Conservation (phyloP, 2,888 invertebrate genomes). For the Apocheima hispidaria region DNA sequence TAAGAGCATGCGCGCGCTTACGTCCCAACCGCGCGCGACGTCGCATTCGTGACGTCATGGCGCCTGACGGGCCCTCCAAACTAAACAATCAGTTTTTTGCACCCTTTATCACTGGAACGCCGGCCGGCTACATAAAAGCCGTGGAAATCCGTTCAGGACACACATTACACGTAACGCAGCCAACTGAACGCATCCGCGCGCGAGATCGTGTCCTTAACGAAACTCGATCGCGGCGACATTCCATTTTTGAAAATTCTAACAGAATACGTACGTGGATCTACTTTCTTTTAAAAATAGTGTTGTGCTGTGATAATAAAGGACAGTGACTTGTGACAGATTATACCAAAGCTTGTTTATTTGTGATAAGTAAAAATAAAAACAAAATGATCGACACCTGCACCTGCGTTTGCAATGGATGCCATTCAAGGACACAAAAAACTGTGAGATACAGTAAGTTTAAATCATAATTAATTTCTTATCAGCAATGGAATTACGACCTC, state of each 20-base stretch:
- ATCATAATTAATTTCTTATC: conserved; percentile 19
- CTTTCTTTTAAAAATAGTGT: conserved; percentile 46
- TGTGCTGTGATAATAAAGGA: conserved; percentile 59
- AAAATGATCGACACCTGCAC: conserved; percentile 65
- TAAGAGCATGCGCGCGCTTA: conserved; percentile 73
- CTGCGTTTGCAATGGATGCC: conserved; percentile 67
- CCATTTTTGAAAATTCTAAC: conserved; percentile 48
- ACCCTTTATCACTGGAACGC: conserved; percentile 82
- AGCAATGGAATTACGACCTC: conserved; percentile 2
- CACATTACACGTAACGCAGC: conserved; percentile 80
- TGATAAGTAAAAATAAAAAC: conserved; percentile 63
- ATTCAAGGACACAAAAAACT: conserved; percentile 58
- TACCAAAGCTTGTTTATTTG: conserved; percentile 64
- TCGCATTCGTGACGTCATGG: conserved; percentile 77
- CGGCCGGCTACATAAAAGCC: conserved; percentile 80
- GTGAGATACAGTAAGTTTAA: conserved; percentile 64
- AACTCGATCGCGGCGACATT: conserved; percentile 53
- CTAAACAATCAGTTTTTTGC: conserved; percentile 84
- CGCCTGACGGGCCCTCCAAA: conserved; percentile 69
- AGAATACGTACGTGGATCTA: conserved; percentile 35
- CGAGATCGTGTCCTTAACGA: conserved; percentile 64
- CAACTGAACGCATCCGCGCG: conserved; percentile 76
- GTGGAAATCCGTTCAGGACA: conserved; percentile 82
- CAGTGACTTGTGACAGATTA: conserved; percentile 44
- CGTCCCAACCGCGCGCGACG: conserved; percentile 73